Base-by-base conservation (phyloP, 2,113 vertebrate species). In the Nipponia nippon region DNA sequence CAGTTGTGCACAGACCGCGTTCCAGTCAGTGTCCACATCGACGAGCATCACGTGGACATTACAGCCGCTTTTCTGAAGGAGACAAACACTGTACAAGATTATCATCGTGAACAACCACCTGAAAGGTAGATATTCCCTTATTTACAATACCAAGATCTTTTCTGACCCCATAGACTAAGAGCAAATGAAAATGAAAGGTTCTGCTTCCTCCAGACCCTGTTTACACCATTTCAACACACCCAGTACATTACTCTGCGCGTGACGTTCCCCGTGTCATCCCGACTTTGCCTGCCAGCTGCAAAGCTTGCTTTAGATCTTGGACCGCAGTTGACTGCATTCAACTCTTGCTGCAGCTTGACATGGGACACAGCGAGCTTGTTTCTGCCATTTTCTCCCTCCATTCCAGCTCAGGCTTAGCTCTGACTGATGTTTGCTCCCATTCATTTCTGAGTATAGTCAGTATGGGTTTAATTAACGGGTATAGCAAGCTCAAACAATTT, bases 171-270 rank as follows among this genome's bases (percentile, higher is more conserved):
- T 1, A 38, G 36, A 27, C 46, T 1, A 8, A 62, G 2, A 62
- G 8, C 52, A 83, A 71, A 36, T 11, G 29, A 16, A 81, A 81
- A 84, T 2, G 6, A 72, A 77, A 46, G 4, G 4, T n/a, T 83
- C n/a, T 78, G 65, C 55, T 16, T 61, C 36, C 46, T 61, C 61
- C 34, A 47, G 25, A 40, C 17, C 30, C 26, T 11, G 22, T 38
- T 22, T 20, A 5, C 3, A 7, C 7, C 16, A 11, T 20, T 58
- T 14, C 65, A 46, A 5, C 27, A 27, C 0, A 0, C 17, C 53
- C 4, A 14, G 19, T 4, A 25, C 8, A 0, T 53, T 34, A 44
- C n/a, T 50, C 38, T 19, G 15, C 2, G 36, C 2, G 0, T 5
- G 47, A 21, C 38, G 46, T 32, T 63, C 56, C 53, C 32, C 20